phyloP scores from a whole-genome alignment of 2,888 invertebrate genomes.

The Cheilosia pagana region DNA sequence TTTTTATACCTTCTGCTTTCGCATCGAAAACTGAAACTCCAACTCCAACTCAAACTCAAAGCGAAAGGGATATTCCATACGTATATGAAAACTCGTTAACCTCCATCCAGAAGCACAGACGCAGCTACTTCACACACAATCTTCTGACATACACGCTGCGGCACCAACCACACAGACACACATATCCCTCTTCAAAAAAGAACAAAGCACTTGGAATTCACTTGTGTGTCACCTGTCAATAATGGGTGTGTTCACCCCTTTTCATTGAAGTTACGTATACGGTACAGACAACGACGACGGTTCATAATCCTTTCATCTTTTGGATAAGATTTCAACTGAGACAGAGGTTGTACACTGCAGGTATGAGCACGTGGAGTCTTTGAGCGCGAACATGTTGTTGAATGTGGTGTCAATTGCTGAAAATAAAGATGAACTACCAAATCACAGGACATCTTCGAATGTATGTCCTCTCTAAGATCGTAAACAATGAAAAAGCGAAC shows the following conservation, averaged over 20 bases:
- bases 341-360: neutral
- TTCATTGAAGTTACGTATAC: slow-evolving; percentile 11
- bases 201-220: slow-evolving; percentile 34
- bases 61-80: slow-evolving; percentile 26
- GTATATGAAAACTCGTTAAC: slow-evolving; percentile 47
- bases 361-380: neutral
- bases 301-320: slow-evolving; percentile 25
- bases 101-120: slow-evolving; percentile 39
- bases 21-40: neutral
- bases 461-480: neutral
- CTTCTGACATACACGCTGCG: neutral
- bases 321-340: neutral
- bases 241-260: slow-evolving; percentile 50
- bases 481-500: neutral
- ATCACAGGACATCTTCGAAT: slow-evolving; percentile 34
- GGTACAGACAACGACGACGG: no score
- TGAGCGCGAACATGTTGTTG: neutral
- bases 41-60: neutral
- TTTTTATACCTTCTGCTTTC: neutral
- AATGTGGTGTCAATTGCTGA: slow-evolving; percentile 33
- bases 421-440: slow-evolving; percentile 5
- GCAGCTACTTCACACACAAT: slow-evolving; percentile 44
- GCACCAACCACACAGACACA: neutral
- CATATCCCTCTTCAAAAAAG: slow-evolving; percentile 13
- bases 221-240: slow-evolving; percentile 56